Evolutionary conservation across 2,797 vertebrate species (phyloP), one percentile per base, ranked within the genome.

Genomic region (Onychomys torridus): DNA sequence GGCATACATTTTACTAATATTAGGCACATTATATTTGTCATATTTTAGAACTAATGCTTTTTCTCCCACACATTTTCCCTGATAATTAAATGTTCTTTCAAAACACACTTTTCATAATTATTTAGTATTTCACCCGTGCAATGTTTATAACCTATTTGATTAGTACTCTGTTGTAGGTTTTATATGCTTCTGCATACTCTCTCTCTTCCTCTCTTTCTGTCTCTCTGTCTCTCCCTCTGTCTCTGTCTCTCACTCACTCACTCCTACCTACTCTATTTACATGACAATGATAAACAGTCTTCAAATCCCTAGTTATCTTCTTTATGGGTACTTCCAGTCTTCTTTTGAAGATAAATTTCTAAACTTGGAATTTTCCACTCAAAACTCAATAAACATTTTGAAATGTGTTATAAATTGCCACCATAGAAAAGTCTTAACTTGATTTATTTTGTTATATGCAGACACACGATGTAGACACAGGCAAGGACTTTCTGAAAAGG

Each of bases 371-470:
- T 94, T 88, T 89, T 6, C 40, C 27, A 17, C 57, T 95, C 59
- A 93, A 91, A 78, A 75, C n/a, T 87, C 55, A 86, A 92, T 52
- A 76, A 94, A 37, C 21, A 94, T 91, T 94, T 97, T 94, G 29
- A 82, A 95, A 91, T 88, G 69, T 94, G 78, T 76, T 73, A 76
- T 65, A 71, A 81, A 55, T 59, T 90, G 19, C 7, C 73, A 37
- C 92, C 73, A n/a, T 43, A 73, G 21, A 78, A 89, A 87, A 61
- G 32, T 63, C 78, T 52, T 88, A 69, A 13, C 16, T 37, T 95
- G 37, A 69, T 49, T 52, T 7, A 9, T 57, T 75, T 23, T 65
- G 19, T n/a, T n/a, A 63, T 34, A 73, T 73, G 55, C 55, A 55
- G 55, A 57, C 57, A 75, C 27, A 75, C 57, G 71, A 89, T 61